These are phyloP conservation scores for Eclectus roratus DNA, from an alignment of 2,113 vertebrate species.

Conservation along the genomic window DNA sequence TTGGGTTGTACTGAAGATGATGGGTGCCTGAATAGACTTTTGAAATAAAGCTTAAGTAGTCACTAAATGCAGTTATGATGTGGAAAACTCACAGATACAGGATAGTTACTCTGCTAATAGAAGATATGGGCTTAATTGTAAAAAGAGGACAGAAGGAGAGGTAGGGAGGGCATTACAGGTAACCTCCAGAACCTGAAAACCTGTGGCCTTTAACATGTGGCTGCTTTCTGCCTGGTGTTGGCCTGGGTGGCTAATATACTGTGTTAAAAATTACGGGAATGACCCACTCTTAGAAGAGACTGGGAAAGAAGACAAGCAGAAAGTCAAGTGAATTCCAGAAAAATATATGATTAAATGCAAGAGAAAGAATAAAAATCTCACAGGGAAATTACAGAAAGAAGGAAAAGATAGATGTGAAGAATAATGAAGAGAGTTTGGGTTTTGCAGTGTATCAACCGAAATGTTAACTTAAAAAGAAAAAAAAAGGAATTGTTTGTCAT, in stretches of 20 bases:
- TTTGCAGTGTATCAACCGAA: background rate
- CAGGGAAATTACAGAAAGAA: background rate
- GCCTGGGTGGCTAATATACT: background rate
- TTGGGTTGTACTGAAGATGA: background rate
- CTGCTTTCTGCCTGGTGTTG: background rate
- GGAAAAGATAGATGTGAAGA: background rate
- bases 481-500: background rate
- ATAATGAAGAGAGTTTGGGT: background rate
- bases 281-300: background rate
- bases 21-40: background rate
- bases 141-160: background rate
- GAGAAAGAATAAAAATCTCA: background rate
- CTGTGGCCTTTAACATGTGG: background rate
- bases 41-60: background rate
- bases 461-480: background rate
- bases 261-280: background rate
- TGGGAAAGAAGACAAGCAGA: background rate
- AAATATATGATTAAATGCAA: background rate
- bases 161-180: background rate
- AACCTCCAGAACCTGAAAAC: background rate
- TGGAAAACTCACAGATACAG: background rate
- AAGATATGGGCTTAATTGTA: background rate
- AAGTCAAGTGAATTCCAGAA: background rate
- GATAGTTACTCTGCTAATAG: background rate
- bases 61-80: background rate